Evolutionary conservation across 2,888 invertebrate genomes (phyloP).

Genomic region (Chrysopilus asiliformis): DNA sequence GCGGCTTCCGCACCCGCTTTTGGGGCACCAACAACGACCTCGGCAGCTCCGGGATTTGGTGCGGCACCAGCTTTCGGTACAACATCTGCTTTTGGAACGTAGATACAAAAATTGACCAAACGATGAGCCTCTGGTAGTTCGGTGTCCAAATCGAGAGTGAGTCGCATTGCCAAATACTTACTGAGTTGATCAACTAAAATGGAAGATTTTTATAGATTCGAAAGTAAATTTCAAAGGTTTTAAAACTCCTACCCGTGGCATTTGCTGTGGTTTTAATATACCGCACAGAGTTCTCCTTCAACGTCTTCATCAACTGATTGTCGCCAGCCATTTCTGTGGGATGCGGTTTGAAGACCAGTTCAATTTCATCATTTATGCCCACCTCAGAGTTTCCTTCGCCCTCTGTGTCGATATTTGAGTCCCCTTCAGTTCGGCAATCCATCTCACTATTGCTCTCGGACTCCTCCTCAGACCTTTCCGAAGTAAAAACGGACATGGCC

Average conservation of each 20-base stretch:
- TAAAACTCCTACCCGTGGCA: constrained; percentile 60
- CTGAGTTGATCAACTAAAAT: constrained; percentile 85
- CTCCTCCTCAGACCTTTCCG: constrained; percentile 56
- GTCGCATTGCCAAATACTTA: constrained; percentile 87
- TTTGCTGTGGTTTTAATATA: constrained; percentile 95
- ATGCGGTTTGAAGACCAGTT: constrained; percentile 91
- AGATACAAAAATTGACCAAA: constrained; percentile 79
- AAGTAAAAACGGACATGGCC: constrained; percentile 54
- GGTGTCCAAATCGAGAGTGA: constrained; percentile 72
- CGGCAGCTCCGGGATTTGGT: constrained; percentile 12
- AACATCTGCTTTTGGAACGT: constrained; percentile 47
- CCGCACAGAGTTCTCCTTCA: constrained; percentile 75
- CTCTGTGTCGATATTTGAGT: constrained; percentile 71
- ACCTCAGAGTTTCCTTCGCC: constrained; percentile 66
- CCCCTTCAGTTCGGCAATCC: constrained; percentile 59
- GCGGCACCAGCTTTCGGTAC: constrained; percentile 19
- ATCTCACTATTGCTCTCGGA: constrained; percentile 47
- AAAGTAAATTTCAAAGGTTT: no score
- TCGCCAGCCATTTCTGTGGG: constrained; percentile 85
- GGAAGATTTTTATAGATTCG: no score
- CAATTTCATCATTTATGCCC: constrained; percentile 77
- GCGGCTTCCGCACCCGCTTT: constrained; percentile 19
- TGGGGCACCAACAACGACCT: constrained; percentile 23
- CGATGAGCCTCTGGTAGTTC: constrained; percentile 68
- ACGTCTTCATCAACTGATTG: constrained; percentile 65